Base-by-base conservation (phyloP, 2,888 invertebrate species). In the Dysmachus trigonus region DNA sequence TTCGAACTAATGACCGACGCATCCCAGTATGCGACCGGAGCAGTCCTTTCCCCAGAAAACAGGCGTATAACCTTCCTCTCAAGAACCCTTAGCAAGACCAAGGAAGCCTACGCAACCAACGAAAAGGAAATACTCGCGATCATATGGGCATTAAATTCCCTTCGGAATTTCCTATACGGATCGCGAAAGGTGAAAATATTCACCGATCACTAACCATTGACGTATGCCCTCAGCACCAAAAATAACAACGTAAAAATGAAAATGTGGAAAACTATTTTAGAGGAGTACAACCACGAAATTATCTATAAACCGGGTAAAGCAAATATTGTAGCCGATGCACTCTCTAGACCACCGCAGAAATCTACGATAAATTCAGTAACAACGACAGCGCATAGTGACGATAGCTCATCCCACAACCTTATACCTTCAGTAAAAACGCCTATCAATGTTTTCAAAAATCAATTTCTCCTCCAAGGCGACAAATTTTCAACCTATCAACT, bases 381-480 rank as follows among this genome's bases (percentile, higher is more conserved):
- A 10, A 62, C 27, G 62, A 62, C 62, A 8, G 2, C 7, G 27
- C 62, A 62, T 18, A 62, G 62, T 10, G 62, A 62, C 22, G 62
- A 62, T 18, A 62, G 62, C 22, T 62, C 38, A 7, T 41, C 15
- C 13, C 38, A 41, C 13, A 41, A 41, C 15, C 38, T 41, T 13
- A 13, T 15, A 13, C 38, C 38, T 13, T 41, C 38, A 4, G 62
- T 86, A 3, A 62, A 87, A n/a, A 53, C 79, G 38, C 87, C 87
- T 8, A 83, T 86, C 18, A 88, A 88, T 71, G 87, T 85, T 0
- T 88, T 88, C 53, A 86, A 87, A n/a, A 88, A 88, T 35, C 13
- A 41, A 2, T 13, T 41, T 13, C 2, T 41, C 38, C 2, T 41
- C 0, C 13, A 41, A 41, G 10, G 13, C 38, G 38, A 41, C 15